phyloP scores from a whole-genome alignment of 2,113 vertebrate genomes.

The Hippopotamus amphibius region DNA sequence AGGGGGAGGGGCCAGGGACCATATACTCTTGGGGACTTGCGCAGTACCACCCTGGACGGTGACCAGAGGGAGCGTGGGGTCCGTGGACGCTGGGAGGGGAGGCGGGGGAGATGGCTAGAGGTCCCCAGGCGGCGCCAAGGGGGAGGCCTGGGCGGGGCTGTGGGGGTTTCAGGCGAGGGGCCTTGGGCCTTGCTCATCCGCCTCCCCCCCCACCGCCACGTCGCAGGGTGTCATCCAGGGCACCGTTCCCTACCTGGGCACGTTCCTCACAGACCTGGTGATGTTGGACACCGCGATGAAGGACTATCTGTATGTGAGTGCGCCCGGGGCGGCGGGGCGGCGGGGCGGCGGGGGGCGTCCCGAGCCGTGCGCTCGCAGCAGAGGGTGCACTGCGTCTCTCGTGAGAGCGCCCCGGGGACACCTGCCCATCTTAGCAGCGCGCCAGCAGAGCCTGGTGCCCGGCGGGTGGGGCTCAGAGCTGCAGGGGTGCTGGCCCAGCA shows the following conservation, averaged over 20 bases:
- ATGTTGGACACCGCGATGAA: constrained; percentile 99
- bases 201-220: not conserved
- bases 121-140: not conserved
- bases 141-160: not conserved
- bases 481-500: too few species aligned
- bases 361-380: not conserved
- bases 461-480: not conserved
- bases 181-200: not conserved
- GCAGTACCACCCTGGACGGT: not conserved
- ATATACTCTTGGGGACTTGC: fast-evolving
- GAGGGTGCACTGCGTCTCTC: fast-evolving
- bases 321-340: not conserved
- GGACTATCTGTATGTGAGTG: constrained; percentile 94
- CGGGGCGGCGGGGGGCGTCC: not conserved
- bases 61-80: not conserved
- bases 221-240: constrained; percentile 97
- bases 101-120: fast-evolving
- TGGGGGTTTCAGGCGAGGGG: not conserved
- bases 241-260: constrained; percentile 97
- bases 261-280: constrained; percentile 97
- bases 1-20: too few species aligned
- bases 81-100: fast-evolving
- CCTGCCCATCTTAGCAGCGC: not conserved
- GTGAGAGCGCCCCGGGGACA: not conserved
- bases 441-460: not conserved